Evolutionary conservation across 2,888 invertebrate genomes (phyloP).

Genomic region (Salpingus planirostris): DNA sequence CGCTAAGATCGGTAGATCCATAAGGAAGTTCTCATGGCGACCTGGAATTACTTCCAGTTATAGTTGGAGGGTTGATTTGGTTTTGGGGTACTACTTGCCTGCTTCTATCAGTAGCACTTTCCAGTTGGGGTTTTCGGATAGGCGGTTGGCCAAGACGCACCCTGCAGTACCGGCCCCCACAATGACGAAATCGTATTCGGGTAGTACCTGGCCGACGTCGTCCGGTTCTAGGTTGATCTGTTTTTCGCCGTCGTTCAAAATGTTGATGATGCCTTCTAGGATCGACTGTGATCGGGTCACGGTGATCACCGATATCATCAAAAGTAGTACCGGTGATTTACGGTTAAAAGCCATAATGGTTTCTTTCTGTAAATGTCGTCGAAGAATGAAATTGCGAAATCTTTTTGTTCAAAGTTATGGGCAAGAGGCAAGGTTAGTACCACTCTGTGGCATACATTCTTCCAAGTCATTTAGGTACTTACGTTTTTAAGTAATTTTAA

Average conservation of each 20-base stretch:
- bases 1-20: conserved; percentile 68
- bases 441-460: too few species aligned
- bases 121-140: conserved; percentile 61
- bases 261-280: conserved; percentile 46
- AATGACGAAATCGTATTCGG: conserved; percentile 67
- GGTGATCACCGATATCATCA: too few species aligned
- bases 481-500: too few species aligned
- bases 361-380: too few species aligned
- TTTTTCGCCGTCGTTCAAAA: conserved; percentile 46
- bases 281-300: conserved; percentile 21
- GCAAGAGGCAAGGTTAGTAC: too few species aligned
- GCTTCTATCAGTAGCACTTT: conserved; percentile 65
- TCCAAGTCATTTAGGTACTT: too few species aligned
- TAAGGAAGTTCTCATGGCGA: conserved; percentile 54
- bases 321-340: too few species aligned
- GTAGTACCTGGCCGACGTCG: conserved; percentile 42
- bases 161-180: conserved; percentile 78
- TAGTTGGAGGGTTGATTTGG: too few species aligned
- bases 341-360: too few species aligned
- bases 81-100: conserved; percentile 51
- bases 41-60: conserved; percentile 45
- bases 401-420: too few species aligned
- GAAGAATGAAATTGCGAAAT: too few species aligned
- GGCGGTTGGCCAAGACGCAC: conserved; percentile 62
- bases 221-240: conserved; percentile 48